phyloP scores from a whole-genome alignment of 2,113 vertebrate genomes.

The Gasterosteus aculeatus region DNA sequence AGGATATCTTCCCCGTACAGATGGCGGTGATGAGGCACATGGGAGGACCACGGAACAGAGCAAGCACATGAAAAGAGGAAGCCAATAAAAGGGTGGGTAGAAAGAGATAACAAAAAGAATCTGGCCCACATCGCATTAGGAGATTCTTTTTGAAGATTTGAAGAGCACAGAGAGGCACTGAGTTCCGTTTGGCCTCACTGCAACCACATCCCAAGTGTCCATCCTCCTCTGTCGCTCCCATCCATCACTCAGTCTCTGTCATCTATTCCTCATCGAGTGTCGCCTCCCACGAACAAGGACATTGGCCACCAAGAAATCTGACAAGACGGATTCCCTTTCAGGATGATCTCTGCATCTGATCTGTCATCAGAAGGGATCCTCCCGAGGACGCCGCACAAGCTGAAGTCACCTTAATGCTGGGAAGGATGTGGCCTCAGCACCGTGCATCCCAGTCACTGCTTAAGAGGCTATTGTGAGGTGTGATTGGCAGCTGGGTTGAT shows the following conservation, averaged over 20 bases:
- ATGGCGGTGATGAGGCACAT: slow-evolving; percentile 49
- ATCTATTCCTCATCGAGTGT: slow-evolving; percentile 64
- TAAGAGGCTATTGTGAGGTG: slow-evolving; percentile 22
- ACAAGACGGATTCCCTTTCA: slow-evolving; percentile 53
- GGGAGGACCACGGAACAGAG: slow-evolving; percentile 46
- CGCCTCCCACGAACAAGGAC: slow-evolving; percentile 51
- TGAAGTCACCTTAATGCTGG: slow-evolving; percentile 21
- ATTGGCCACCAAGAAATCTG: slow-evolving; percentile 57
- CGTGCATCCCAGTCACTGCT: background rate
- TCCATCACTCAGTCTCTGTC: slow-evolving; percentile 49
- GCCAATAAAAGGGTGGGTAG: slow-evolving; percentile 20
- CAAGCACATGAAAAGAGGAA: slow-evolving; percentile 51
- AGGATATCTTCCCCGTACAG: slow-evolving; percentile 63
- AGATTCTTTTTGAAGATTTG: slow-evolving; percentile 72
- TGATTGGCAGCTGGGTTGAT: slow-evolving; percentile 65
- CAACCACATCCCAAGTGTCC: slow-evolving; percentile 57
- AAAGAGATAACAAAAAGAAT: slow-evolving; percentile 58
- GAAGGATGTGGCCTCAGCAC: background rate
- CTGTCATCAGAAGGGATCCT: slow-evolving; percentile 34
- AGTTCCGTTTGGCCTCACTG: slow-evolving; percentile 53
- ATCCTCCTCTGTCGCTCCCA: slow-evolving; percentile 10
- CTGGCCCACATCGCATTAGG: slow-evolving; percentile 56
- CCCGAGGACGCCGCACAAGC: slow-evolving; percentile 29
- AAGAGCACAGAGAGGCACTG: slow-evolving; percentile 59
- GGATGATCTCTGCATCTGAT: slow-evolving; percentile 44